Evolutionary conservation across 2,113 vertebrate genomes (phyloP).

Genomic region (Crotophaga sulcirostris): DNA sequence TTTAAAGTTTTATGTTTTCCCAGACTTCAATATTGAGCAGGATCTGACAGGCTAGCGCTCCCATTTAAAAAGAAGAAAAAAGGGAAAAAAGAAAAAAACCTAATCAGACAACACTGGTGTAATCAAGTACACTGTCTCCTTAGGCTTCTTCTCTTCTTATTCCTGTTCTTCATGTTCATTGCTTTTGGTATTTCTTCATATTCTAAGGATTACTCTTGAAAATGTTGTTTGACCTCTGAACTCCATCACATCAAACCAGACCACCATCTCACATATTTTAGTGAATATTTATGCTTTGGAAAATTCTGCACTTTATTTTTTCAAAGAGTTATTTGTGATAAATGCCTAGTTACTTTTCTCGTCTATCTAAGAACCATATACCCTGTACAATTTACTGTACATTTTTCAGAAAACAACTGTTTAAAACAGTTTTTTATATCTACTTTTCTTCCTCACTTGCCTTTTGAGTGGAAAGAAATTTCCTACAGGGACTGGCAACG

Average conservation of each 20-base stretch:
- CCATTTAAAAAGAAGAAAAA: neutral
- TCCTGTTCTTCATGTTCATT: neutral
- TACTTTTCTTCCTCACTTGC: neutral
- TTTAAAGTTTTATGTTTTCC: neutral
- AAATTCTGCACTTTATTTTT: neutral
- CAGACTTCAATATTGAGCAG: neutral
- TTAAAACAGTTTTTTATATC: neutral
- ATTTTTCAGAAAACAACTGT: neutral
- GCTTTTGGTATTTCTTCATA: neutral
- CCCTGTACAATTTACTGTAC: neutral
- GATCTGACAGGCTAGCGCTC: neutral
- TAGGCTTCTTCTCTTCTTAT: neutral
- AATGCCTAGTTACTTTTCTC: neutral
- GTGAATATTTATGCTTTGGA: neutral
- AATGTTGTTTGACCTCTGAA: neutral
- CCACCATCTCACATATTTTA: neutral
- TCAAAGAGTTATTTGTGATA: neutral
- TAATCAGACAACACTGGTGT: neutral
- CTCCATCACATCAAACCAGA: neutral
- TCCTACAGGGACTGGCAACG: conserved; percentile 1
- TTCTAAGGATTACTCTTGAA: neutral
- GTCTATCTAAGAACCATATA: neutral
- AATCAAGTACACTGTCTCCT: neutral
- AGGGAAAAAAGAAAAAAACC: no score
- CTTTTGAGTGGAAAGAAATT: conserved; percentile 39